Base-by-base conservation (phyloP, 2,888 invertebrate genomes). In the Liopterus haemorrhoidalis region DNA sequence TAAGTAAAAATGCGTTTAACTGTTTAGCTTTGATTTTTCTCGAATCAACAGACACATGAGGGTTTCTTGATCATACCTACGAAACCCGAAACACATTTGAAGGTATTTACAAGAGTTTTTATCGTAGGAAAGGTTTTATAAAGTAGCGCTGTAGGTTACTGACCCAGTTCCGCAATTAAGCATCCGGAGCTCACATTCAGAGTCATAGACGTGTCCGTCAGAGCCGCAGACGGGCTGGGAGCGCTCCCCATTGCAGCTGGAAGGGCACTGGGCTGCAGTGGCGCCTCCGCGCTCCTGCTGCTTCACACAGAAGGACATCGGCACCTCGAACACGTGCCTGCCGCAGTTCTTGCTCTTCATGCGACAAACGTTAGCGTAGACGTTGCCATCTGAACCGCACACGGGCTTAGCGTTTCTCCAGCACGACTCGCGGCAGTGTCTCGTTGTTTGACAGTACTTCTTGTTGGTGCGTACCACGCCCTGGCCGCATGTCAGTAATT, bases 321-420 rank as follows among this genome's bases (percentile, higher is more conserved):
- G 91, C 9, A 91, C 89, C 70, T 91, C 91, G 64, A 90, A 92
- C 6, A 92, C 88, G 67, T 91, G 91, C 65, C 90, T 90, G 28
- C 92, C 92, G 70, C 92, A 92, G 65, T 92, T 92, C 59, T 90
- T 88, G 24, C 88, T 81, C 64, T 88, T 87, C 91, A 92, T 91
- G 60, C 88, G 79, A 63, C 91, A 92, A 39, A 88, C 85, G 67
- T 89, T 91, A 30, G 88, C 81, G 67, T 92, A 92, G 31, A 92
- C 75, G 55, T 88, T 83, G 1, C 90, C 89, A 63, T 92, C 91
- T 6, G 90, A 90, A 1, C 89, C 92, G 60, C 92, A 92, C 5
- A 89, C 89, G 3, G 90, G 89, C 54, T 87, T 77, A 32, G 89
- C 88, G 12, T 87, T 88, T 22, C 90, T 77, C 89, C 90, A 90